Base-by-base conservation (phyloP, 2,113 vertebrate genomes). In the Spilogale gracilis region DNA sequence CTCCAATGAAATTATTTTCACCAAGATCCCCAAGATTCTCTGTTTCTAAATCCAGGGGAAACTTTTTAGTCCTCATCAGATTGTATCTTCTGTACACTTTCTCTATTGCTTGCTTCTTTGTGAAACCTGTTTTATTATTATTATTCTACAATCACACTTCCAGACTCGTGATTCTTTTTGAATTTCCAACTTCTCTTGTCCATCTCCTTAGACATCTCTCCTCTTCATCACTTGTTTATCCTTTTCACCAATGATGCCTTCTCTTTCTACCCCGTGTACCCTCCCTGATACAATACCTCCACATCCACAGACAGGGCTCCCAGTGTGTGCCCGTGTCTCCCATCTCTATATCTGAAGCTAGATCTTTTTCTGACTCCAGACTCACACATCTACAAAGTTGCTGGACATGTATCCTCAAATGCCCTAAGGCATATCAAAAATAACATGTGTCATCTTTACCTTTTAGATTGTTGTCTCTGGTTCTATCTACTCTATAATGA, bases 21-120 rank as follows among this genome's bases (percentile, higher is more conserved):
- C n/a, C n/a, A 76, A 82, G 0, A 2, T 58, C 20, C 50, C n/a
- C 58, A 93, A 93, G n/a, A 84, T 32, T 20, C 50, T 86, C n/a
- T 67, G 16, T 89, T 95, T 94, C 80, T 87, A 95, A 94, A 67
- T 90, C 20, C 13, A 56, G 4, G 87, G 14, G 73, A 73, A 67
- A 79, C 9, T 38, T 83, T 74, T 78, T 94, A 67, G 27, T 43
- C n/a, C 9, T 81, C 32, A 21, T n/a, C 56, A 90, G 12, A 69
- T 84, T 73, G 58, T 89, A 13, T 56, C 25, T 67, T 85, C 32
- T 82, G 2, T 61, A 25, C n/a, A 30, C 18, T 91, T 84, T 43
- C 27, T 91, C 43, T 91, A 14, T 74, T 87, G 23, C 14, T 86
- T 94, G 17, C 79, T 69, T 25, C 61, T 95, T 95, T 7, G 32